Evolutionary conservation across 2,797 vertebrate genomes (phyloP).

Genomic region (Notolepis coatsorum): DNA sequence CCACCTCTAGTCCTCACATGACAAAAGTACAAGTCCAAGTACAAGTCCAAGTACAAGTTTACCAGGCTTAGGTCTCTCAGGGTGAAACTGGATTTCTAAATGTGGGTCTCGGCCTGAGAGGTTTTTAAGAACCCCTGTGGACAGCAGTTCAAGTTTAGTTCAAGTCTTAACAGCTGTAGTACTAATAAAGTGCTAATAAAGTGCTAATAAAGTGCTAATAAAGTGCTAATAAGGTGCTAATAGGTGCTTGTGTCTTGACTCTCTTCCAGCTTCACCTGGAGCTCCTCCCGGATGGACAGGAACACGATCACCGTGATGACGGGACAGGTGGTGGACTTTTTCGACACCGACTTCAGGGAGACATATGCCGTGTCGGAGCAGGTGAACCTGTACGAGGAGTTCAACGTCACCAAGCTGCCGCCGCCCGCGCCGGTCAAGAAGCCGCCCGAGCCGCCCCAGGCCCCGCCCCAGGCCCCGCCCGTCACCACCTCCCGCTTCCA

Average conservation of each 20-base stretch:
- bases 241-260: neutral
- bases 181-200: no score
- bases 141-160: neutral
- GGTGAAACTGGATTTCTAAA: no score
- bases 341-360: constrained; percentile 93
- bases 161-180: neutral
- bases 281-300: constrained; percentile 90
- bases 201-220: no score
- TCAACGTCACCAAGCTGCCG: constrained; percentile 83
- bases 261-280: constrained; percentile 91
- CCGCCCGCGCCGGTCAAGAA: constrained; percentile 52
- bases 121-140: neutral
- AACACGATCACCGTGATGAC: constrained; percentile 91
- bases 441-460: constrained; percentile 51
- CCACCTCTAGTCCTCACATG: no score
- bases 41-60: no score
- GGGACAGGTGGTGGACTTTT: constrained; percentile 90
- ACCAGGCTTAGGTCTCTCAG: no score
- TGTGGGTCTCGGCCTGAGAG: no score
- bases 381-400: constrained; percentile 88
- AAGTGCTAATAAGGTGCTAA: no score
- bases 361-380: constrained; percentile 92
- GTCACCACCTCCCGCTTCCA: constrained; percentile 79
- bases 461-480: constrained; percentile 9
- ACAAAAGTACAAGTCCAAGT: no score